Evolutionary conservation across 2,888 invertebrate species (phyloP).

Genomic region (Lasius platythorax): DNA sequence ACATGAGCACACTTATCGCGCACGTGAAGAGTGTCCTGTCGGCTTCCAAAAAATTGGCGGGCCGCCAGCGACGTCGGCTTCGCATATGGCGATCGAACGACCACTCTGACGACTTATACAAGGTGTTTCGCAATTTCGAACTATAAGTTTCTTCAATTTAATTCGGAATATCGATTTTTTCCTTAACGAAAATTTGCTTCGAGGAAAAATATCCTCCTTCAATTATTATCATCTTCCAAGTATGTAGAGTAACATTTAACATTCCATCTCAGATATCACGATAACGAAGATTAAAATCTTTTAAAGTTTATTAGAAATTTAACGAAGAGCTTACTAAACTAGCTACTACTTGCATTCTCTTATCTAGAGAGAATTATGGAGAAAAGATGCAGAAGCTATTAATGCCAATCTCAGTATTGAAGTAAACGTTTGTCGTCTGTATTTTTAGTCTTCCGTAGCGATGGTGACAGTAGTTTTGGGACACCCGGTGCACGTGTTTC

Average conservation of each 20-base stretch:
- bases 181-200: background rate
- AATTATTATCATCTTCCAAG: background rate
- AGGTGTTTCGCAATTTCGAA: slow-evolving; percentile 8
- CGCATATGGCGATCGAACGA: slow-evolving; percentile 45
- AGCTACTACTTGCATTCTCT: background rate
- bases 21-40: slow-evolving; percentile 69
- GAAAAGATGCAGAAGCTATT: background rate
- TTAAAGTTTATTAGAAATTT: background rate
- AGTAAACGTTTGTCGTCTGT: background rate
- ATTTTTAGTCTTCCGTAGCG: background rate
- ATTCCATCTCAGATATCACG: background rate
- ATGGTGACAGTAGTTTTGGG: background rate
- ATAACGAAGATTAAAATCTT: background rate
- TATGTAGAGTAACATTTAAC: background rate
- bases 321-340: background rate
- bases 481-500: background rate
- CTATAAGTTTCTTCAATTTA: background rate
- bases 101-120: background rate
- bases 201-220: background rate
- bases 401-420: background rate
- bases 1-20: slow-evolving; percentile 72
- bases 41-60: slow-evolving; percentile 69
- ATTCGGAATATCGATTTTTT: background rate
- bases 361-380: background rate
- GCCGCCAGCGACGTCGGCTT: slow-evolving; percentile 57